These are phyloP conservation scores for Diachrysia chrysitis DNA, from an alignment of 2,888 invertebrate species.

Conservation along the genomic window DNA sequence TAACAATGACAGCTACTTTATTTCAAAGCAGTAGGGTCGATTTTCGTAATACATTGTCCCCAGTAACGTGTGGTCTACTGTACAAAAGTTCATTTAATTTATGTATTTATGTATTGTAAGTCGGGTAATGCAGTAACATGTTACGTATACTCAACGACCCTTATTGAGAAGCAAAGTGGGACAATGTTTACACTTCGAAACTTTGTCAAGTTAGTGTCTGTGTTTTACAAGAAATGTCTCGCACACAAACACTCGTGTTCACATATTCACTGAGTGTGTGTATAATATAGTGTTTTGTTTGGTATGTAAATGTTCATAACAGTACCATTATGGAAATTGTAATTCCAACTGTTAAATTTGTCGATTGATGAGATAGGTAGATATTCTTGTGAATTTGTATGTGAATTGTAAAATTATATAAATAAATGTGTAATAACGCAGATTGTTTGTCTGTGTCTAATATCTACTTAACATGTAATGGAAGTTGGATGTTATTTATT, in stretches of 20 bases:
- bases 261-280: not conserved
- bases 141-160: not conserved
- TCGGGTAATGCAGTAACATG: not conserved
- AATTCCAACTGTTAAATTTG: slow-evolving; percentile 4
- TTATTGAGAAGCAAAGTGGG: not conserved
- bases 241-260: not conserved
- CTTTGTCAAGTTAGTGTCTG: not conserved
- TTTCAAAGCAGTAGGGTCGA: not conserved
- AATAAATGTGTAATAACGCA: slow-evolving; percentile 36
- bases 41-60: not conserved
- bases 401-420: slow-evolving; percentile 51
- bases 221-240: not conserved
- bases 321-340: not conserved
- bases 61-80: too few relatives aligned
- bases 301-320: not conserved
- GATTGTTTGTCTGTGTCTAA: slow-evolving; percentile 19
- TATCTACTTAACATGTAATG: slow-evolving; percentile 52
- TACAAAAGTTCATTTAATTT: too few relatives aligned
- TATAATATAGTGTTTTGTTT: too few relatives aligned
- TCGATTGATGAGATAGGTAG: slow-evolving; percentile 12
- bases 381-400: slow-evolving; percentile 39
- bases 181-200: too few relatives aligned
- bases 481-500: slow-evolving; percentile 55
- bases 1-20: not conserved
- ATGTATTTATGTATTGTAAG: not conserved